Conservation (phyloP, 2,888 invertebrate genomes). For the Nipponacmea schrenckii region DNA sequence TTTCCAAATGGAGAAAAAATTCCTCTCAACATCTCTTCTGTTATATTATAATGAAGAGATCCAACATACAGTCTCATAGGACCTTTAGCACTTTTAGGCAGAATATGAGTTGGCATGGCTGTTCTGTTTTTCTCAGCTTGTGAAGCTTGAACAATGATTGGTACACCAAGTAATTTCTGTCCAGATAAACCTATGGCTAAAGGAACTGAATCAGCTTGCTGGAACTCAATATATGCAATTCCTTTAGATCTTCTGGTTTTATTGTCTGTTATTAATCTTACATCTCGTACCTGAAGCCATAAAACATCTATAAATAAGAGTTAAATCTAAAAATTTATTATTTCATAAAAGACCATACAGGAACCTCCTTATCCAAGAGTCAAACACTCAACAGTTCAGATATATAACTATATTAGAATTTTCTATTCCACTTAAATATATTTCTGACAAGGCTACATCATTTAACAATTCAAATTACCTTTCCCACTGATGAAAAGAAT, state of each 20-base stretch:
- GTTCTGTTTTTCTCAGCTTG: conserved; percentile 81
- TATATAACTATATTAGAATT: no score
- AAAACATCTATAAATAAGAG: neutral
- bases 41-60: conserved; percentile 97
- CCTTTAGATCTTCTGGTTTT: conserved; percentile 98
- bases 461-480: conserved; percentile 74
- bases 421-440: no score
- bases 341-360: neutral
- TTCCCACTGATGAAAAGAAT: conserved; percentile 98
- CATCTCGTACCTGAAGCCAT: conserved; percentile 79
- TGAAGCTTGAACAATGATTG: conserved; percentile 97
- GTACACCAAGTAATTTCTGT: conserved; percentile 93
- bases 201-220: conserved; percentile 96
- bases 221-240: conserved; percentile 99
- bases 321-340: neutral
- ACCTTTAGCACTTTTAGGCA: conserved; percentile 73
- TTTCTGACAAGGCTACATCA: no score
- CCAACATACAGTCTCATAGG: conserved; percentile 98
- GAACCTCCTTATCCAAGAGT: neutral
- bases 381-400: no score
- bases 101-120: conserved; percentile 56
- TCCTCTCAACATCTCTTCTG: conserved; percentile 97
- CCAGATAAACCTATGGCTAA: conserved; percentile 94
- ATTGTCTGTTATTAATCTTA: conserved; percentile 97
- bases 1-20: conserved; percentile 99